Evolutionary conservation across 2,797 vertebrate genomes (phyloP), one percentile per base, ranked within the genome.

Genomic region (Passerculus sandwichensis): DNA sequence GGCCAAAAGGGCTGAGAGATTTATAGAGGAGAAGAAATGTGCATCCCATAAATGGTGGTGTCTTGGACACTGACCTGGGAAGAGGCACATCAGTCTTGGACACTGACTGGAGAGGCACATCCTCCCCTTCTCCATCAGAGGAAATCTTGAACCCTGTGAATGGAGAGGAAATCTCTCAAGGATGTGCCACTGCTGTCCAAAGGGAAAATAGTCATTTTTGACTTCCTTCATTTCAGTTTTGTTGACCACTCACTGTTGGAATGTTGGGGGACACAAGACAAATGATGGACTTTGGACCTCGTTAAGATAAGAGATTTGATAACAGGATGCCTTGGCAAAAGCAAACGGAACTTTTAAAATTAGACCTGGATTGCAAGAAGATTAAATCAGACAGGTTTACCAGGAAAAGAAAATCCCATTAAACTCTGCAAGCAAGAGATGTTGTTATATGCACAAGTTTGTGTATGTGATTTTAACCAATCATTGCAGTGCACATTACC

Each of bases 121-220:
- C 94, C 94, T 93, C 76, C 60, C 70, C 91, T 92, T 92, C 73
- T 94, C 88, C 96, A 86, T 32, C 85, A 88, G 67, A 94, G 96
- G 96, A 96, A 96, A 56, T 87, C 85, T 89, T 71, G 74, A 50
- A 79, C 86, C 56, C 74, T 87, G 50, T 60, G 71, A 90, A 89
- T n/a, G 86, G 67, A 77, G 88, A 94, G 96, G 93, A 96, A 95
- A 79, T 93, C 80, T 89, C 95, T 89, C 88, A 94, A 95, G 94
- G 94, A 91, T 60, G 77, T 78, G 77, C 84, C 75, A 47, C 13
- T 21, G 62, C 88, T 86, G 48, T 81, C 94, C 77, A 78, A 90
- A 90, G 48, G 89, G 61, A 89, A 93, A 86, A 88, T 1, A 82
- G 73, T 57, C 0, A 82, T 50, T 90, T 90, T 79, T 87, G 4